Conservation (phyloP, 1,140 invertebrate species). For the Amyelois transitella region DNA sequence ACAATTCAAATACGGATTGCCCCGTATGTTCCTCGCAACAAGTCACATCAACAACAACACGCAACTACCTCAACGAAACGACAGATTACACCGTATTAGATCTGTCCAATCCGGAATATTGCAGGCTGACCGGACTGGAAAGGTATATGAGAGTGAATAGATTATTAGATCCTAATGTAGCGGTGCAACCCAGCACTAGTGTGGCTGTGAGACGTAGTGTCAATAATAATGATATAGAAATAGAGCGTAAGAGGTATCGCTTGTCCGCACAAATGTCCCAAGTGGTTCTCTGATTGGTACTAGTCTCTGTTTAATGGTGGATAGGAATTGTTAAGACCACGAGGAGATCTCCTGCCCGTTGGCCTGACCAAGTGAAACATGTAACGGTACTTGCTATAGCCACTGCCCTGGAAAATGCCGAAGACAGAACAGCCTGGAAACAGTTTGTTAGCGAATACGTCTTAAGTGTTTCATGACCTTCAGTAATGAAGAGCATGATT, state of each 20-base stretch:
- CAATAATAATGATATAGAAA: constrained; percentile 34
- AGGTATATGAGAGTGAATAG: constrained; percentile 45
- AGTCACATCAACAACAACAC: constrained; percentile 41
- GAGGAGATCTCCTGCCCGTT: background rate
- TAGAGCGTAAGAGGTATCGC: constrained; percentile 56
- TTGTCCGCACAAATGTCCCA: constrained; percentile 49
- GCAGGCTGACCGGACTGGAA: too few relatives aligned
- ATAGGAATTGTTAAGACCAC: background rate
- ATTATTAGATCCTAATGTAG: constrained; percentile 49
- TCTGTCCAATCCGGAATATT: constrained; percentile 37
- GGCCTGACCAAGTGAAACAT: background rate
- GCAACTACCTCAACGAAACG: constrained; percentile 32
- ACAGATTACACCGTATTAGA: constrained; percentile 40
- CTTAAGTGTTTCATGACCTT: too few relatives aligned
- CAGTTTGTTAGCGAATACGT: too few relatives aligned
- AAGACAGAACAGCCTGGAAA: too few relatives aligned
- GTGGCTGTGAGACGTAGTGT: constrained; percentile 54
- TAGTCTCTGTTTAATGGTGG: constrained; percentile 18
- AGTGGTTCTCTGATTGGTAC: constrained; percentile 53
- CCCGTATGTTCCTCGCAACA: constrained; percentile 43
- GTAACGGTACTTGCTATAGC: too few relatives aligned
- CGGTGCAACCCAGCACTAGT: constrained; percentile 35
- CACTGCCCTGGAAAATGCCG: too few relatives aligned
- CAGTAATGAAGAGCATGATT: too few relatives aligned
- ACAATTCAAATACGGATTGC: constrained; percentile 46